phyloP scores from a whole-genome alignment of 37 sponge, comb jelly and placozoan species.

The Mnemiopsis leidyi region DNA sequence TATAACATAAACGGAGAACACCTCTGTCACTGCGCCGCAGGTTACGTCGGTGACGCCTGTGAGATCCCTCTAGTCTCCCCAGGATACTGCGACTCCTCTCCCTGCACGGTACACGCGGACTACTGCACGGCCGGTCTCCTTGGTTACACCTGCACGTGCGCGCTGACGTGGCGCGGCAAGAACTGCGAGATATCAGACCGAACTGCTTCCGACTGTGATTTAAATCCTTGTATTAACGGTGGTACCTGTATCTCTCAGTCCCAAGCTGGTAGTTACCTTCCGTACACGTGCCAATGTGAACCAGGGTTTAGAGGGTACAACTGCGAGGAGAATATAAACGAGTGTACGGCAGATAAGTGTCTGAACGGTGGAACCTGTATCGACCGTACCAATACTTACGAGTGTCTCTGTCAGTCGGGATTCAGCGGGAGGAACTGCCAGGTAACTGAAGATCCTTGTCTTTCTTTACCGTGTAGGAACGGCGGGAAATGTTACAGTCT shows the following conservation, averaged over 20 bases:
- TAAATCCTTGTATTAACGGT: slow-evolving; percentile 48
- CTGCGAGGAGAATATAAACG: slow-evolving; percentile 26
- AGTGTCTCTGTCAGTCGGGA: slow-evolving; percentile 57
- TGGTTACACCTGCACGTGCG: slow-evolving; percentile 50
- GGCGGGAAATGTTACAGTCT: slow-evolving; percentile 26
- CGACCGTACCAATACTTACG: slow-evolving; percentile 36
- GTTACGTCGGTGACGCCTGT: slow-evolving; percentile 6
- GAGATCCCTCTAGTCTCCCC: slow-evolving; percentile 25
- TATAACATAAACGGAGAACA: not conserved
- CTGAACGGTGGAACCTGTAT: slow-evolving; percentile 51
- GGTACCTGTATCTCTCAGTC: slow-evolving; percentile 2
- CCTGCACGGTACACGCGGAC: slow-evolving; percentile 21
- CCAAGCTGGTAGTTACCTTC: not conserved
- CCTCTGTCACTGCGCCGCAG: slow-evolving; percentile 23
- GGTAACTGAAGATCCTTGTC: slow-evolving; percentile 51
- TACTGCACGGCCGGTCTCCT: slow-evolving; percentile 29
- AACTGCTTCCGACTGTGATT: not conserved
- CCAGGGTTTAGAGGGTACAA: slow-evolving; percentile 1
- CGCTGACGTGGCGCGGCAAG: not conserved
- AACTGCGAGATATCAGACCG: slow-evolving; percentile 27
- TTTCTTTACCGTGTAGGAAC: slow-evolving; percentile 24
- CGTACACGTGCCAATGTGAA: slow-evolving; percentile 34
- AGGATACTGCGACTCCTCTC: not conserved
- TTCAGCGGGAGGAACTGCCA: slow-evolving; percentile 39
- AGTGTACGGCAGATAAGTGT: not conserved